These are phyloP conservation scores for Leucopsar rothschildi DNA, from an alignment of 2,113 vertebrate genomes.

Conservation along the genomic window DNA sequence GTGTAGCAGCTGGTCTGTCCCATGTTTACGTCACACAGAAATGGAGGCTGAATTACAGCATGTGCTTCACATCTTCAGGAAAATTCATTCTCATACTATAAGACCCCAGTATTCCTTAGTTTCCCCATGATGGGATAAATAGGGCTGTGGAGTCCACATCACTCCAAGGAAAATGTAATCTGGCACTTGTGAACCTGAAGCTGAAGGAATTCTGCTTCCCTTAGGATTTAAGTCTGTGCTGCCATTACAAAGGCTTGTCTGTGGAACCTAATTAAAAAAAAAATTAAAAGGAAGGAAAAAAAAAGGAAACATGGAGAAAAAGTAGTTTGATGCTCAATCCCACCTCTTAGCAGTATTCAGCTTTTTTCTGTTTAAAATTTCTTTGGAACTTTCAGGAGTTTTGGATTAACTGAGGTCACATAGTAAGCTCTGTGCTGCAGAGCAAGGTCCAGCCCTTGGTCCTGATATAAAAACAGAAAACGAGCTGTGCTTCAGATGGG, in stretches of 20 bases:
- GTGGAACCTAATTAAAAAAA: background rate
- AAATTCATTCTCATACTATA: accelerated
- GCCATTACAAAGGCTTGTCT: background rate
- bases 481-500: background rate
- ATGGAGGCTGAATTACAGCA: background rate
- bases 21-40: background rate
- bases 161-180: background rate
- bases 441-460: background rate
- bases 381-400: background rate
- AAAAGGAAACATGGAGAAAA: accelerated
- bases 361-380: background rate
- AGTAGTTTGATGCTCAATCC: background rate
- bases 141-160: background rate
- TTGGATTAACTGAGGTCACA: background rate
- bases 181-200: background rate
- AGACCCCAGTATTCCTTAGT: background rate
- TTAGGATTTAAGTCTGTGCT: background rate
- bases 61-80: background rate
- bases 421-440: background rate
- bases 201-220: background rate
- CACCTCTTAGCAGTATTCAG: background rate
- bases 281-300: background rate
- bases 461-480: accelerated
- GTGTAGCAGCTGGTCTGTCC: background rate
- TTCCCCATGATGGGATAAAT: background rate